Conservation (phyloP, 2,888 invertebrate genomes). For the Rhorus exstirpatorius region DNA sequence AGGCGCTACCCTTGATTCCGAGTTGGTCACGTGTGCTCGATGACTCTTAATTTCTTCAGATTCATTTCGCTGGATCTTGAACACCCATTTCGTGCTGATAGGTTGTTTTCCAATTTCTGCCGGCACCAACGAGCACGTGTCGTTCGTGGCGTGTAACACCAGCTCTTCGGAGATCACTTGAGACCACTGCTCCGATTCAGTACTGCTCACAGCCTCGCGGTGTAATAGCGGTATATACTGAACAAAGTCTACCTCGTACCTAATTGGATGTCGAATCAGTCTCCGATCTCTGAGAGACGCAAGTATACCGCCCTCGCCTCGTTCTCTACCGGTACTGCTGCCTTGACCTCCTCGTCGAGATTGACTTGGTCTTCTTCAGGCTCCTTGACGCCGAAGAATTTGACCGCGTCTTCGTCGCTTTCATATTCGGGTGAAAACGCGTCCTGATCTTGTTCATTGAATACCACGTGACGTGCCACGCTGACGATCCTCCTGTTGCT, state of each 20-base stretch:
- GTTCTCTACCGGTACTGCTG: too few relatives aligned
- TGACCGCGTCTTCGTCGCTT: too few relatives aligned
- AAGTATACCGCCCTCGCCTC: too few relatives aligned
- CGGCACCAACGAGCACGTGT: constrained; percentile 22
- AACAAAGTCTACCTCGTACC: neutral
- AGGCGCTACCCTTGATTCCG: too few relatives aligned
- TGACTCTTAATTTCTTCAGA: neutral
- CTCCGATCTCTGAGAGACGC: too few relatives aligned
- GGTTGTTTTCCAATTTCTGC: neutral
- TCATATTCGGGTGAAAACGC: too few relatives aligned
- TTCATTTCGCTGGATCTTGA: neutral
- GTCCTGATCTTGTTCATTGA: too few relatives aligned
- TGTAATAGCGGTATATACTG: neutral
- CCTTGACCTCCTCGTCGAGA: too few relatives aligned
- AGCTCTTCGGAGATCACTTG: constrained; percentile 24
- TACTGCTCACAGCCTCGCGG: neutral
- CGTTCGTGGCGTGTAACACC: constrained; percentile 11
- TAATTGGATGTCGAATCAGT: too few relatives aligned
- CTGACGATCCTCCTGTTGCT: neutral
- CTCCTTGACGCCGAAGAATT: too few relatives aligned
- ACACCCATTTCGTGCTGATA: constrained; percentile 38
- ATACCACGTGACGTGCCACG: neutral
- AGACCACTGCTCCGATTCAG: constrained; percentile 10
- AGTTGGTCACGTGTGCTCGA: constrained; percentile 25
- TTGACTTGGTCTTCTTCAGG: too few relatives aligned